A percentile compares a stretch with the other conserved stretches of the same genome.
Evolutionary conservation across 2,797 vertebrate genomes (phyloP).

Genomic region (Heteromormyrus szaboi): DNA sequence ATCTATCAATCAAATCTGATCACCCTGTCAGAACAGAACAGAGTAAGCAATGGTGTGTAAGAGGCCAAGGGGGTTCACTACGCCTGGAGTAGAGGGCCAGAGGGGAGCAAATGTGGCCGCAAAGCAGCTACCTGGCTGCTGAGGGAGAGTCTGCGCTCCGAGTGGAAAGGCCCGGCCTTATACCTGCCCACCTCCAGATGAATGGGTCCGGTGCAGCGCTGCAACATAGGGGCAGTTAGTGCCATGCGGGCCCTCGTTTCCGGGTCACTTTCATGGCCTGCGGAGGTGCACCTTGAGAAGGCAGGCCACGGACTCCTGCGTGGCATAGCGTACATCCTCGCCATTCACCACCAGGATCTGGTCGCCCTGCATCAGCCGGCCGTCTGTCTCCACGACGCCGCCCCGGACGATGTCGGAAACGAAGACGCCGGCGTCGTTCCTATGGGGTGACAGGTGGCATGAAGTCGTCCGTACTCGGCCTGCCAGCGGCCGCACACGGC

Average conservation of each 20-base stretch:
- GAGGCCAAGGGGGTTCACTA: neutral
- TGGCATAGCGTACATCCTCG: constrained; percentile 82
- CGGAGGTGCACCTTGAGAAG: constrained; percentile 74
- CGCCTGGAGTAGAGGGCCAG: neutral
- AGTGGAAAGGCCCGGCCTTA: constrained; percentile 87
- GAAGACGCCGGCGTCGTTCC: constrained; percentile 91
- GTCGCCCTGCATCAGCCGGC: constrained; percentile 85
- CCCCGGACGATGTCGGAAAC: constrained; percentile 95
- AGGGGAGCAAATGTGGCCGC: neutral
- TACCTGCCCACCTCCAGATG: constrained; percentile 86
- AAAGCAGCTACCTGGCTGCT: constrained; percentile 75
- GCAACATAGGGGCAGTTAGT: constrained; percentile 19
- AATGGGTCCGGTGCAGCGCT: constrained; percentile 88
- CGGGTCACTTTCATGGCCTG: neutral
- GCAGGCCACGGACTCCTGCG: constrained; percentile 88
- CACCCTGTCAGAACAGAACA: neutral
- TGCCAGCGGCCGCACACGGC: neutral
- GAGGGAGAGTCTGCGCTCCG: constrained; percentile 82
- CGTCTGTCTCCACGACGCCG: constrained; percentile 80
- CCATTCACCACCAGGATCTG: constrained; percentile 88
- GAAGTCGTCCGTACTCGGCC: neutral
- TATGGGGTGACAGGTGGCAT: constrained; percentile 42
- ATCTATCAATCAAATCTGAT: neutral
- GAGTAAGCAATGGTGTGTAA: neutral
- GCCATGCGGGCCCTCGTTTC: neutral